Evolutionary conservation across 2,888 invertebrate species (phyloP), one percentile per base, ranked within the genome.

Genomic region (Calliopum simillimum): DNA sequence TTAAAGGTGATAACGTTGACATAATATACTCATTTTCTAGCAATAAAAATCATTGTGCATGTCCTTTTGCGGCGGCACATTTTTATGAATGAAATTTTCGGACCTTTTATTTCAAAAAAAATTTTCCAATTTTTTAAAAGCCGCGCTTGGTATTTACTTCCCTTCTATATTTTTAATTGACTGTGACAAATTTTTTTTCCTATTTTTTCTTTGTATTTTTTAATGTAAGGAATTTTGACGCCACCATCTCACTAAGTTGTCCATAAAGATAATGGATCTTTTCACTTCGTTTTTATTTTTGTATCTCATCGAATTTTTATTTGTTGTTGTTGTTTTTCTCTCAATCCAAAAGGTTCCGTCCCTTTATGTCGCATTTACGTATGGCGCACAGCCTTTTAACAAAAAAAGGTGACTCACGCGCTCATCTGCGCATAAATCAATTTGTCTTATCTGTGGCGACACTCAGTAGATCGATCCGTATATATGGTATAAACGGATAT

Each of bases 181-280:
- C 67, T 69, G 51, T 67, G 11, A n/a, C 44, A 47, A 46, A 66
- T 14, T 33, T 59, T 63, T 53, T 58, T 33, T 33, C 4, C 1
- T 1, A 2, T 33, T 33, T 33, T 33, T 33, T 19, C 62, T 46
- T 49, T 74, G 23, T 71, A 61, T 58, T 65, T 51, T 61, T 68
- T 70, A 73, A 65, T 19, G 69, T 58, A 74, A 79, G 79, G 80
- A 77, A 83, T 80, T 84, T 82, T 83, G 78, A 82, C 84, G 84
- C 82, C 83, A 83, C 73, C 76, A 71, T 76, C 77, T 76, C 77
- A 75, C 76, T 80, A 79, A 79, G 76, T 78, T 79, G 73, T 76
- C 76, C 79, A 76, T 79, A 81, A 81, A 84, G 84, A 83, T 83
- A 81, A 81, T 78, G 77, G 74, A 84, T 84, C 82, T 83, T 82